phyloP scores from a whole-genome alignment of 2,797 vertebrate species.

The Dromococcyx pavoninus region DNA sequence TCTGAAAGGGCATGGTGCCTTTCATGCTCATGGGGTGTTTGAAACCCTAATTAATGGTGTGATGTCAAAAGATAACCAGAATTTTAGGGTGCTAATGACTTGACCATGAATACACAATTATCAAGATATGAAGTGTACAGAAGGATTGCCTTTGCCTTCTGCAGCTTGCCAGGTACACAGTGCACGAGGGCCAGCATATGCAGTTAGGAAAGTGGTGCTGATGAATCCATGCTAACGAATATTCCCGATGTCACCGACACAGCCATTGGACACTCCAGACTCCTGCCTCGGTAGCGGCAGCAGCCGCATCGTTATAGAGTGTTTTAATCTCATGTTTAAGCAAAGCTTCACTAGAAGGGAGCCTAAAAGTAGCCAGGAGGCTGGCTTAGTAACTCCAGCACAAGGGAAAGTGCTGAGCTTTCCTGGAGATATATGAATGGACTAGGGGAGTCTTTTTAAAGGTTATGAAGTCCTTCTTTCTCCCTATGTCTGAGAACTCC shows the following conservation, averaged over 20 bases:
- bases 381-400: slow-evolving; percentile 58
- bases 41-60: background rate
- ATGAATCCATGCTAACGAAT: background rate
- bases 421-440: slow-evolving; percentile 74
- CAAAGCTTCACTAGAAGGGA: background rate
- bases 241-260: background rate
- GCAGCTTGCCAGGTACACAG: fast-evolving
- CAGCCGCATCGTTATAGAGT: background rate
- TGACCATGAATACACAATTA: background rate
- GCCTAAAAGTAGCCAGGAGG: slow-evolving; percentile 53
- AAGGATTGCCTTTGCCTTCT: background rate
- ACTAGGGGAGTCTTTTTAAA: slow-evolving; percentile 62
- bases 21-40: background rate
- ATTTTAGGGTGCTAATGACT: background rate
- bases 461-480: slow-evolving; percentile 78
- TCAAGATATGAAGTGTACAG: fast-evolving
- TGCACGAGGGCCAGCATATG: background rate
- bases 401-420: slow-evolving; percentile 58
- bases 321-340: background rate
- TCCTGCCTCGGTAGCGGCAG: background rate
- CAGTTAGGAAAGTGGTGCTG: background rate
- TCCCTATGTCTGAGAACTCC: slow-evolving; percentile 72
- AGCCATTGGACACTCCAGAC: background rate
- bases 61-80: background rate
- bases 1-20: fast-evolving